Evolutionary conservation across 92 coral and sea anemone genomes (phyloP), one percentile per base, ranked within the genome.

Genomic region (Diadumene lineata): DNA sequence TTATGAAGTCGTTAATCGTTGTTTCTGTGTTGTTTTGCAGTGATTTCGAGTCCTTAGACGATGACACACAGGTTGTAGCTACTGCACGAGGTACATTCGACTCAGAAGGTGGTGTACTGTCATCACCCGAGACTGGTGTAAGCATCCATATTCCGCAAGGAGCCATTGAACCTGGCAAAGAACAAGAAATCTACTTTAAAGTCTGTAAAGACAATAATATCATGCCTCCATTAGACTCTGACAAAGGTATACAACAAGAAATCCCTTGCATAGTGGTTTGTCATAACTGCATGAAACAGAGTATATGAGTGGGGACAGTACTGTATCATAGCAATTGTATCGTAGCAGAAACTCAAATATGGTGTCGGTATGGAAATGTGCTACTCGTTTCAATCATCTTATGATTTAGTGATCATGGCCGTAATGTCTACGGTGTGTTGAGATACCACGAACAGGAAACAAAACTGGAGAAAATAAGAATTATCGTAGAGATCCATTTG

Each of bases 81-180:
- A 96, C 99, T 29, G 99, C 99, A n/a, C 96, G 99, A 68, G 99
- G 99, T 34, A 84, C 84, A 66, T 96, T 96, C 72, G 89, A 93
- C 31, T 84, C 86, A 61, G 87, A 90, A 79, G 99, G 99, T 43
- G 99, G 99, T 60, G 88, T 82, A 76, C 80, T 96, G 50, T 86
- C 97, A 11, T 92, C 99, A 19, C 89, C 92, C 22, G 97, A 92
- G 72, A 86, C 99, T 11, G 99, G 99, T 57, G 99, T 96, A 75
- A 96, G 99, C 77, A 96, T 96, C 70, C 85, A 80, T 61, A 91
- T 96, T 50, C 99, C 99, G 24, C 89, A 87, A 56, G 99, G 99
- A 25, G 99, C 99, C 30, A 96, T 96, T 61, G 97, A 97, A 30
- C 31, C 74, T 38, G 96, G 96, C 30, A 66, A 78, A 48, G 97